Evolutionary conservation across 2,113 vertebrate species (phyloP).

Genomic region (Malaclemys terrapin): DNA sequence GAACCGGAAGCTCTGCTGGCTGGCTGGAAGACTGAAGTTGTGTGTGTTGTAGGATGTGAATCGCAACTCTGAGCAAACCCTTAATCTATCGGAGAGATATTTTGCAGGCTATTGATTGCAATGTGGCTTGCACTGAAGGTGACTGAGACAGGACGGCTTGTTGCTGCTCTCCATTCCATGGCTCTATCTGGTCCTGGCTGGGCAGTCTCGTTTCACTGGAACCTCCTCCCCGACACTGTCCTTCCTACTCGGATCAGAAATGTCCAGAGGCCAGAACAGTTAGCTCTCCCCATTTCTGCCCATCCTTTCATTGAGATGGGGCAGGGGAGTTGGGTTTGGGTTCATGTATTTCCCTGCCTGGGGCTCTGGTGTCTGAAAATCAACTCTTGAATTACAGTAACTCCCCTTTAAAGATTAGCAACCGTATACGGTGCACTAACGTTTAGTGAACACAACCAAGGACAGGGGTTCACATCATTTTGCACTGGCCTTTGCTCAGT

Average conservation of each 20-base stretch:
- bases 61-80: not conserved
- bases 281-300: not conserved
- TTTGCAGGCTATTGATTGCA: not conserved
- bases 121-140: not conserved
- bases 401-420: not conserved
- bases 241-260: not conserved
- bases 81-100: not conserved
- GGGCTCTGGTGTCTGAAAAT: not conserved
- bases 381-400: not conserved
- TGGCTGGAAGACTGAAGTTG: not conserved
- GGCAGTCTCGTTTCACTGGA: fast-evolving
- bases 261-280: not conserved
- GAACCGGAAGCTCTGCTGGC: not conserved
- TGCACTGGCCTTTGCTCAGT: not conserved
- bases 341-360: not conserved
- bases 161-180: not conserved
- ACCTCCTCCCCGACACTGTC: not conserved
- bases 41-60: not conserved
- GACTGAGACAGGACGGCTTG: not conserved
- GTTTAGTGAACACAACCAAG: not conserved
- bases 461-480: not conserved
- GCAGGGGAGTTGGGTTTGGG: not conserved
- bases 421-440: not conserved
- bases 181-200: not conserved
- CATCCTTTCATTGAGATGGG: not conserved